Evolutionary conservation across 1,140 invertebrate genomes (phyloP).

Genomic region (Cydia splendana): DNA sequence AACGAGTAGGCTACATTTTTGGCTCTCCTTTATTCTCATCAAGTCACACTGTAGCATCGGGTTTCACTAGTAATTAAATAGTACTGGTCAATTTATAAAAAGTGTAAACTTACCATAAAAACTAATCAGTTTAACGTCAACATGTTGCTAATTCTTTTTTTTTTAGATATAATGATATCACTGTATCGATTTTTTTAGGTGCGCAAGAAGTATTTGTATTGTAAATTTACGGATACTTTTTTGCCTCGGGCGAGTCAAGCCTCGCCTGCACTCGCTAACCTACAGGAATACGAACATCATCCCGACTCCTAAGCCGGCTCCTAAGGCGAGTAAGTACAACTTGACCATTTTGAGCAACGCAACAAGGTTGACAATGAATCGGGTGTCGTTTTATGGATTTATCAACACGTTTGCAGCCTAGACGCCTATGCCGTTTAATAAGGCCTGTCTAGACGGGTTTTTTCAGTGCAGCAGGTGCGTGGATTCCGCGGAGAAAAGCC

Average conservation of each 20-base stretch:
- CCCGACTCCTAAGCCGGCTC: not conserved
- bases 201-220: too few relatives aligned
- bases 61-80: too few relatives aligned
- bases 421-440: constrained; percentile 36
- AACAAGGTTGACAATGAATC: constrained; percentile 42
- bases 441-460: constrained; percentile 54
- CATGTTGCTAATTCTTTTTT: too few relatives aligned
- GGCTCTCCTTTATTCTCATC: too few relatives aligned
- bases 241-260: not conserved
- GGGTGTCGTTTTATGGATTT: constrained; percentile 35
- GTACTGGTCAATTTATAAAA: too few relatives aligned
- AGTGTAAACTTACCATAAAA: too few relatives aligned
- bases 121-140: too few relatives aligned
- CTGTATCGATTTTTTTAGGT: too few relatives aligned
- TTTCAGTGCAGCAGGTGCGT: constrained; percentile 48
- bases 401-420: constrained; percentile 37
- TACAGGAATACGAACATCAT: not conserved
- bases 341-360: constrained; percentile 30
- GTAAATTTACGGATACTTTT: not conserved
- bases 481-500: constrained; percentile 36
- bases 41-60: too few relatives aligned
- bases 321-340: not conserved
- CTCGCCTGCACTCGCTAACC: not conserved
- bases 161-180: too few relatives aligned
- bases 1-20: too few relatives aligned